Conservation (phyloP, 2,113 vertebrate species). For the Pristiophorus japonicus region DNA sequence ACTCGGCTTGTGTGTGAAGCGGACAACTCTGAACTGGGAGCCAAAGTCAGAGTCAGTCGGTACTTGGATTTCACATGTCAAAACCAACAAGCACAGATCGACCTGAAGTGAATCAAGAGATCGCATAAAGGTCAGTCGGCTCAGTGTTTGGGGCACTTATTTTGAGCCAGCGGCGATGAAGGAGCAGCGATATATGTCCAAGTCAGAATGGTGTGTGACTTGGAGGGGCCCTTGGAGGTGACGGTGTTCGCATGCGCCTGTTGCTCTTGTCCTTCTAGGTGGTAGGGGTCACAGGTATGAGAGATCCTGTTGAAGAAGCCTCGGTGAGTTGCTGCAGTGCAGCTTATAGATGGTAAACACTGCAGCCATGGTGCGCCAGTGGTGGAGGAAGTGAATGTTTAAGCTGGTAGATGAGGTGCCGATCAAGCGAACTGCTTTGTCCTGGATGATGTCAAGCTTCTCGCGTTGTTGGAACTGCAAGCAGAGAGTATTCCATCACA, state of each 20-base stretch:
- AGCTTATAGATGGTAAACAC: background rate
- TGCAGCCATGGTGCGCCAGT: background rate
- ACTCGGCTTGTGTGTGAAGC: too few relatives aligned
- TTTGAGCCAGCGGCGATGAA: background rate
- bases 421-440: background rate
- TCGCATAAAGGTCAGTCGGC: background rate
- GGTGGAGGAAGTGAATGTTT: too few relatives aligned
- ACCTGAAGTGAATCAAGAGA: background rate
- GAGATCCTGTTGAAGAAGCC: background rate
- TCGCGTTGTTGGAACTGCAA: background rate
- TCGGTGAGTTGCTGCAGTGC: background rate
- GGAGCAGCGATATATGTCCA: background rate
- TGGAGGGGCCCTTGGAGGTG: background rate
- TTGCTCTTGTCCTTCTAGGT: background rate
- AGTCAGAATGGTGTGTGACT: background rate
- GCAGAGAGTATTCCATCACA: background rate
- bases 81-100: too few relatives aligned
- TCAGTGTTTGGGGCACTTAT: too few relatives aligned
- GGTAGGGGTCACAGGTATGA: background rate
- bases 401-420: background rate
- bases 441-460: background rate
- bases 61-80: background rate
- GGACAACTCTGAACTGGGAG: background rate
- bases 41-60: background rate
- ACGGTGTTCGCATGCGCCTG: too few relatives aligned